Base-by-base conservation (phyloP, 2,113 vertebrate genomes). In the Takifugu flavidus region DNA sequence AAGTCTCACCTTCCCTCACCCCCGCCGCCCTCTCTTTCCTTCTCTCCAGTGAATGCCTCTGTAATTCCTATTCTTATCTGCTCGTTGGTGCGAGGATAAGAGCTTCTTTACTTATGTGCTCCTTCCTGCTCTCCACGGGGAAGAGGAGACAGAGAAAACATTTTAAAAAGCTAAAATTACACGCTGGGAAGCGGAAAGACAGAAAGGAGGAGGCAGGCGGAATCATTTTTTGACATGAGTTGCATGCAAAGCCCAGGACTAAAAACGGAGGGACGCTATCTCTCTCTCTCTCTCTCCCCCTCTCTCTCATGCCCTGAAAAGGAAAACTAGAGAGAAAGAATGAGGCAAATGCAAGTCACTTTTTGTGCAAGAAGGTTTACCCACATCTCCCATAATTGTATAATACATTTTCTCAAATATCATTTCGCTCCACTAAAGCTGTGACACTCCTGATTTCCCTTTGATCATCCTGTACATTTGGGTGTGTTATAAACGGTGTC, bases 31-130 rank as follows among this genome's bases (percentile, higher is more conserved):
- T 25, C 28, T 28, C 49, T 52, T 51, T 55, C 39, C 61, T 31
- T 60, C 46, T 70, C 80, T 80, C 80, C 55, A 55, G 62, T 70
- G 79, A 83, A 82, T 75, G 82, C 74, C 65, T 74, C 81, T 80
- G 75, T 84, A 82, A 86, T 86, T 86, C 81, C 79, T 82, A 84
- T 86, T 88, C 84, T 86, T 85, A 86, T 85, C 82, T 85, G 63
- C 77, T 79, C 54, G 50, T 74, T 43, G 39, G 69, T 27, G 59
- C 27, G 58, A 70, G 84, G 63, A 83, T 79, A 78, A 83, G 81
- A 82, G 79, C 74, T 71, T 71, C 81, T 81, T 85, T 83, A 69
- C 82, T 85, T 79, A 72, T 79, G 75, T 74, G 80, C 62, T 76
- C 51, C 34, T 10, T 39, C 34, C 61, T 69, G 53, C 73, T 74